Base-by-base conservation (phyloP, 2,797 vertebrate species). In the Clarias laeviceps region DNA sequence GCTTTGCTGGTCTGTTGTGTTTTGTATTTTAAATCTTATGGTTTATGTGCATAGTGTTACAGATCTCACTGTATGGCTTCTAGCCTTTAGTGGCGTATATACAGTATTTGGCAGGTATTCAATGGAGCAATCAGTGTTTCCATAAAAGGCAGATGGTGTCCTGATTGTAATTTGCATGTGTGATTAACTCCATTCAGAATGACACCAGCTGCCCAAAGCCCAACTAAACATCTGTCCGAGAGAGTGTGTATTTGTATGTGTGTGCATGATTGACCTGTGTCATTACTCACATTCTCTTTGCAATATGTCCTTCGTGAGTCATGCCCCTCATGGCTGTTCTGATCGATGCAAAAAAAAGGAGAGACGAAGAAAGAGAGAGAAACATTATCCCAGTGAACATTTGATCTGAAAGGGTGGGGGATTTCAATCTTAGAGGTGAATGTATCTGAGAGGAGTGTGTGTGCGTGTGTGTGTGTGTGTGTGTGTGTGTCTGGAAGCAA, bases 131-230 rank as follows among this genome's bases (percentile, higher is more conserved):
- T 97, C 95, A 96, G 95, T 92, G 91, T 92, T 93, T 91, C 94
- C 93, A 94, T 92, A 92, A 89, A 91, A 84, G 92, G 92, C 95
- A 95, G 96, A 93, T 96, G 93, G 91, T 90, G 90, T 90, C 79
- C 93, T 97, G 97, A 98, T 98, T 98, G 96, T 96, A 98, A 98
- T 99, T 98, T 97, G 96, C 97, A 98, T 97, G 96, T 95, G 94
- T 98, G 97, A 99, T 99, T 97, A 98, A 95, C 94, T 94, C 96
- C 96, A 97, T 98, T 99, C 97, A 97, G 96, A 97, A 96, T 96
- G 94, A 97, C 94, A 92, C 94, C 92, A 88, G 85, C 78, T 64
- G 82, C 84, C 74, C 74, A 78, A 80, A 82, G 82, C 76, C 5
- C 17, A 65, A 70, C 81, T 86, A 84, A n/a, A 78, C 76, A 79